These are phyloP conservation scores for Poeciliopsis turrubarensis DNA, from an alignment of 2,113 vertebrate species.

Conservation along the genomic window DNA sequence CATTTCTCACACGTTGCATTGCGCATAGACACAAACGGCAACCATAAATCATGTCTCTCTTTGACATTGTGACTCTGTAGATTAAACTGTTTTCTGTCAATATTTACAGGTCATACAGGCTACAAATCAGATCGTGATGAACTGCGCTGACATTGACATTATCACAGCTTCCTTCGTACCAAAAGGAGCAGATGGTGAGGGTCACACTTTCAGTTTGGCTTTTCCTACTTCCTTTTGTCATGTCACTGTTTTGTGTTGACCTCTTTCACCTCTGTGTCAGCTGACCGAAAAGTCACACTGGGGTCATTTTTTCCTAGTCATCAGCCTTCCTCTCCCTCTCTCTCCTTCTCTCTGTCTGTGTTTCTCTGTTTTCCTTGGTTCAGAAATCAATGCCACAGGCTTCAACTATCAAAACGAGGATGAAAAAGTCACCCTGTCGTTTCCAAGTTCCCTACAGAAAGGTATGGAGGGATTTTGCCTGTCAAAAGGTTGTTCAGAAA, in stretches of 20 bases:
- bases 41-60: too few relatives aligned
- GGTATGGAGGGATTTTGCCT: constrained; percentile 72
- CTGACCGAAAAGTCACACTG: not conserved
- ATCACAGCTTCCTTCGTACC: constrained; percentile 95
- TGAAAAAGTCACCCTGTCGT: constrained; percentile 98
- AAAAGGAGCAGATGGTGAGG: constrained; percentile 93
- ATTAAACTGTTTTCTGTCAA: constrained; percentile 34
- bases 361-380: constrained; percentile 10
- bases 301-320: not conserved
- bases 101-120: constrained; percentile 89
- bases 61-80: not conserved
- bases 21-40: too few relatives aligned
- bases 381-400: constrained; percentile 96
- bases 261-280: not conserved
- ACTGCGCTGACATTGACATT: constrained; percentile 99
- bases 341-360: too few relatives aligned
- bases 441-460: constrained; percentile 92
- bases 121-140: constrained; percentile 99
- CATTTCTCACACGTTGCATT: too few relatives aligned
- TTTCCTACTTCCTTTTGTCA: not conserved
- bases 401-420: constrained; percentile 99
- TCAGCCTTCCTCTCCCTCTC: not conserved
- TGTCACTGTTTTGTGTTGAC: not conserved
- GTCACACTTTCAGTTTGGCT: not conserved
- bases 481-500: not conserved